phyloP scores from a whole-genome alignment of 2,113 vertebrate species.

The Microtus pennsylvanicus region DNA sequence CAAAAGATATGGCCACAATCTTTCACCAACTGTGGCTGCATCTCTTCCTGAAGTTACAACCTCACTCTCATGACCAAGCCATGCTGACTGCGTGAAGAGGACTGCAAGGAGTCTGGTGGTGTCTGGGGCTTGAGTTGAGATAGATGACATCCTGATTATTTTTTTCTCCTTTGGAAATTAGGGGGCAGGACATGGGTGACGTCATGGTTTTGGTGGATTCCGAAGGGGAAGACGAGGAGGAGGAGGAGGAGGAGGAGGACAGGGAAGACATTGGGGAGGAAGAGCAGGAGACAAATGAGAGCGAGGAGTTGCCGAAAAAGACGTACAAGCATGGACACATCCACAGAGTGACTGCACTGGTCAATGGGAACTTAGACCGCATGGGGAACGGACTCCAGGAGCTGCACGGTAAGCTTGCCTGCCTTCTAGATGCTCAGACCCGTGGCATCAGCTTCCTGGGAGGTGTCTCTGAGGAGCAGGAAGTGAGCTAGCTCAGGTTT shows the following conservation, averaged over 20 bases:
- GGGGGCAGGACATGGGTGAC: slow-evolving; percentile 83
- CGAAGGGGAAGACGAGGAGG: slow-evolving; percentile 88
- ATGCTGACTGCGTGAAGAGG: neutral
- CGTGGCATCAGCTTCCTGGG: neutral
- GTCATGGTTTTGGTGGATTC: slow-evolving; percentile 95
- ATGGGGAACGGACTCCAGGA: slow-evolving; percentile 59
- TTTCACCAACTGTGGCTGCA: neutral
- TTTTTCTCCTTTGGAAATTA: slow-evolving; percentile 69
- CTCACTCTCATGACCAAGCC: neutral
- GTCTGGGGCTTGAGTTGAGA: neutral
- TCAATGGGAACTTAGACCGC: slow-evolving; percentile 65
- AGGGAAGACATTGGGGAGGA: slow-evolving; percentile 85
- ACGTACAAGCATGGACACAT: neutral
- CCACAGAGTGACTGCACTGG: slow-evolving; percentile 56
- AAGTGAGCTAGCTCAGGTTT: neutral
- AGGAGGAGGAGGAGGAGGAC: slow-evolving; percentile 52
- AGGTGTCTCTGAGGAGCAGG: neutral
- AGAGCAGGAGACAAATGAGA: slow-evolving; percentile 53
- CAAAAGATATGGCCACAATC: neutral
- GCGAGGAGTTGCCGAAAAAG: slow-evolving; percentile 41
- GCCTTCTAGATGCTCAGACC: neutral
- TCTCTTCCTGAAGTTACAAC: neutral
- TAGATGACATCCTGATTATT: neutral
- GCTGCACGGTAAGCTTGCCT: slow-evolving; percentile 74
- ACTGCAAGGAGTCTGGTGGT: neutral